Conservation (phyloP, 2,888 invertebrate genomes). For the Brachypterus glaber region DNA sequence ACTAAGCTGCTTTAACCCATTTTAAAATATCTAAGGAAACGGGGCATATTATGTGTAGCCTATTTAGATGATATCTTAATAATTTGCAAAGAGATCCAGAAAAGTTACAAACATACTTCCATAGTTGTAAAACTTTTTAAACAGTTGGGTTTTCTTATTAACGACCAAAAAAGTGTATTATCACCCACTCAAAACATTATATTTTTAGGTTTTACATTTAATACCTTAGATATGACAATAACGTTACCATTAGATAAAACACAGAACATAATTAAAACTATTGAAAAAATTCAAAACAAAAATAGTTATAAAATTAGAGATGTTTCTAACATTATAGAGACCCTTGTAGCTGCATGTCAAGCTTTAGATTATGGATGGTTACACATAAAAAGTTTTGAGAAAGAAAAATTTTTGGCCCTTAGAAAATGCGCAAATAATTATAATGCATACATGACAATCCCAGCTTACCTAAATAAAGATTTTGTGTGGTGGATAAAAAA, state of each 20-base stretch:
- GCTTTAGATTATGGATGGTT: not conserved
- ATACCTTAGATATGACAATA: slow-evolving; percentile 7
- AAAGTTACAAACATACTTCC: not conserved
- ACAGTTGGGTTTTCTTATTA: slow-evolving; percentile 1
- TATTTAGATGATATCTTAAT: slow-evolving; percentile 5
- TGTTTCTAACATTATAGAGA: not conserved
- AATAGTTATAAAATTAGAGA: not conserved
- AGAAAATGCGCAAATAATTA: not conserved
- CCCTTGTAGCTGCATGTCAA: not conserved
- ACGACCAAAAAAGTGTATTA: slow-evolving; percentile 3
- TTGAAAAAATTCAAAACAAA: not conserved
- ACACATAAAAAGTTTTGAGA: slow-evolving; percentile 1
- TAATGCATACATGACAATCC: not conserved
- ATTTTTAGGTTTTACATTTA: slow-evolving; percentile 3
- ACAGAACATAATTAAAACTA: not conserved
- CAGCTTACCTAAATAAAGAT: not conserved
- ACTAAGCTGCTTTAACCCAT: slow-evolving; percentile 1
- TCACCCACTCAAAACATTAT: not conserved
- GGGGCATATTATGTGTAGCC: not conserved
- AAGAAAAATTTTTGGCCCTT: not conserved
- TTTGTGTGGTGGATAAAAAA: not conserved
- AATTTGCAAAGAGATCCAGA: not conserved
- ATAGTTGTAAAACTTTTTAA: not conserved
- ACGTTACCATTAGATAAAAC: not conserved
- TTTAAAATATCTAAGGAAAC: not conserved